phyloP scores from a whole-genome alignment of 2,888 invertebrate species.

The Stenodema calcarata region DNA sequence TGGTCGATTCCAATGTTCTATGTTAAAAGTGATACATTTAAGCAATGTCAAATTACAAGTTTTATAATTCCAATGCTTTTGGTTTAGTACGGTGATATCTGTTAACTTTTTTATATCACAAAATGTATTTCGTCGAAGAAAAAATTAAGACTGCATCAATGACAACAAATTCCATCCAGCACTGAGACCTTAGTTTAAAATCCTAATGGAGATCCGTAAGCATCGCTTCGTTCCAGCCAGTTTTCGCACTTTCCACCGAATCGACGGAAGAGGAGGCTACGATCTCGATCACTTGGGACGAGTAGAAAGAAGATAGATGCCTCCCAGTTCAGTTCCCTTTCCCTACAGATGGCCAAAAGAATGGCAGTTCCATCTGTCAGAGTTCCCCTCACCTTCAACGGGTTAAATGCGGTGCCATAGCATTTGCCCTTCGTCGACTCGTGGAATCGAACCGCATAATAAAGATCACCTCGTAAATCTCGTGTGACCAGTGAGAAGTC shows the following conservation, averaged over 20 bases:
- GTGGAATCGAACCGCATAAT: conserved; percentile 26
- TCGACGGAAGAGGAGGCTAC: background rate
- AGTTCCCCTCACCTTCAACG: background rate
- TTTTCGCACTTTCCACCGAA: background rate
- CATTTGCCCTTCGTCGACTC: conserved; percentile 3
- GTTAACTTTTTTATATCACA: too few relatives aligned
- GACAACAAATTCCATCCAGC: too few relatives aligned
- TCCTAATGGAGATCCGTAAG: background rate
- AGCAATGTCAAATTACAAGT: too few relatives aligned
- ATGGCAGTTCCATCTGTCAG: conserved; percentile 11
- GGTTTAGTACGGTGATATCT: too few relatives aligned
- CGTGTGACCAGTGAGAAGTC: conserved; percentile 19
- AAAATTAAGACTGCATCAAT: too few relatives aligned
- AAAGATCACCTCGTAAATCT: conserved; percentile 36
- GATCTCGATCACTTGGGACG: background rate
- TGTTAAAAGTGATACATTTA: too few relatives aligned
- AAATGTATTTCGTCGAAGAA: too few relatives aligned
- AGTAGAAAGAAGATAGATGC: background rate
- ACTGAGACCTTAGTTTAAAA: too few relatives aligned
- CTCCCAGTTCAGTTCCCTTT: background rate
- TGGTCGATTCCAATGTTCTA: too few relatives aligned
- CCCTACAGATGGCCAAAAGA: background rate
- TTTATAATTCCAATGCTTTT: too few relatives aligned
- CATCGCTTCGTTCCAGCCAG: background rate
- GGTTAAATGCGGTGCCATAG: conserved; percentile 21